phyloP scores from a whole-genome alignment of 2,888 invertebrate species.

The Bimastos eiseni region DNA sequence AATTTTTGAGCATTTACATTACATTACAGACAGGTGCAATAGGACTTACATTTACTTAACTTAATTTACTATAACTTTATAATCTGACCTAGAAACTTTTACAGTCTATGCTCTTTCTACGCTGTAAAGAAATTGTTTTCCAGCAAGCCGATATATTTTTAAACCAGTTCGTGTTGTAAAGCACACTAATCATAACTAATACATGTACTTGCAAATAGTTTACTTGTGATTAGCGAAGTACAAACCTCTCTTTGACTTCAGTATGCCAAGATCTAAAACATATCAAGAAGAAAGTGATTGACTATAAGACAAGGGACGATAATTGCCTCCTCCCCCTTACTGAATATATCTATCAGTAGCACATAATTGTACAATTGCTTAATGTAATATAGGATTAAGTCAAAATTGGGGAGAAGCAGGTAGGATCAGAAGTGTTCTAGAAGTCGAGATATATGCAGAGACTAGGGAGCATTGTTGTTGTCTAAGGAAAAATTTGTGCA shows the following conservation, averaged over 20 bases:
- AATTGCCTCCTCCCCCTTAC: not conserved
- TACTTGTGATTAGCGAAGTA: not conserved
- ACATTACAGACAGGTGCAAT: no score
- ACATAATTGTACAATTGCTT: not conserved
- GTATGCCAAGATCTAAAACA: not conserved
- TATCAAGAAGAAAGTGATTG: not conserved
- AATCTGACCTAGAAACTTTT: not conserved
- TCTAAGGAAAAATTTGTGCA: no score
- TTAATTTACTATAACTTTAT: not conserved
- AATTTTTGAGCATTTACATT: no score
- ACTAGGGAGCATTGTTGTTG: no score
- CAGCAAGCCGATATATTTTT: not conserved
- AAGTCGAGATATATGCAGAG: no score
- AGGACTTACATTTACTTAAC: no score
- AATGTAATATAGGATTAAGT: no score
- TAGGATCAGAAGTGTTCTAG: no score
- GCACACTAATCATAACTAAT: not conserved
- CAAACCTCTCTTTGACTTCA: constrained; percentile 20
- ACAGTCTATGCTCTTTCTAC: not conserved
- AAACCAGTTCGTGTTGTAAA: not conserved
- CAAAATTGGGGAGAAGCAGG: no score
- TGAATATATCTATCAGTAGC: not conserved
- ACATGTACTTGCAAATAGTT: not conserved
- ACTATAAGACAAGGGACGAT: not conserved
- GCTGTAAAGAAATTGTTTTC: not conserved